Evolutionary conservation across 2,888 invertebrate species (phyloP), one percentile per base, ranked within the genome.

Genomic region (Globia sparganii): DNA sequence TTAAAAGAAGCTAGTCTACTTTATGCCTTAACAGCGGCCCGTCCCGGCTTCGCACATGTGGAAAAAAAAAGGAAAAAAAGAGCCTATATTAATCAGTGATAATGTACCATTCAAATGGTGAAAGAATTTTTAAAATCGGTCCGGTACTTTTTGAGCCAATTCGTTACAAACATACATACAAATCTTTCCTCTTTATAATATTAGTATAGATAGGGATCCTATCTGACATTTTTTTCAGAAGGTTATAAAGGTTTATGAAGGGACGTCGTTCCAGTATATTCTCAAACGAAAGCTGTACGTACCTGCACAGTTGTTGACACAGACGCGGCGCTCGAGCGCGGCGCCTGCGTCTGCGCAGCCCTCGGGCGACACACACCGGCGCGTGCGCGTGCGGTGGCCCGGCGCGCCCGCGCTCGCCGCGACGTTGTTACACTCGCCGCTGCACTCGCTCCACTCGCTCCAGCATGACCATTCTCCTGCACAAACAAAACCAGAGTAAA

Each of bases 401-500:
- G 93, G 89, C 21, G 91, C 89, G 4, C 87, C 88, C 11, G 91
- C 89, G 3, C 87, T 89, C 0, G 49, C 56, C 0, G 85, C 83
- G 0, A 98, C 98, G 0, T 25, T 59, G 90, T 25, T 61, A 90
- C 99, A 98, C 0, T 97, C 97, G 0, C 97, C 98, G 37, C 98
- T 98, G 90, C 99, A 99, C 21, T 97, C 97, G 5, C 98, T 97
- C 98, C 98, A 99, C 68, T 98, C 98, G 0, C 98, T 97, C 99
- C 99, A 99, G 88, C 98, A 98, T 4, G 98, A 97, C 98, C 98
- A 98, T 89, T 98, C 97, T 56, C 97, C 97, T 97, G 90, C 0
- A 78, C 53, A 37, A 78, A 70, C 0, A 3, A 68, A 25, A 73
- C 28, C 1, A 0, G 3, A 0, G 9, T 58, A 1, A 69, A 9